Conservation (phyloP, 2,888 invertebrate species). For the Agriotes lineatus region DNA sequence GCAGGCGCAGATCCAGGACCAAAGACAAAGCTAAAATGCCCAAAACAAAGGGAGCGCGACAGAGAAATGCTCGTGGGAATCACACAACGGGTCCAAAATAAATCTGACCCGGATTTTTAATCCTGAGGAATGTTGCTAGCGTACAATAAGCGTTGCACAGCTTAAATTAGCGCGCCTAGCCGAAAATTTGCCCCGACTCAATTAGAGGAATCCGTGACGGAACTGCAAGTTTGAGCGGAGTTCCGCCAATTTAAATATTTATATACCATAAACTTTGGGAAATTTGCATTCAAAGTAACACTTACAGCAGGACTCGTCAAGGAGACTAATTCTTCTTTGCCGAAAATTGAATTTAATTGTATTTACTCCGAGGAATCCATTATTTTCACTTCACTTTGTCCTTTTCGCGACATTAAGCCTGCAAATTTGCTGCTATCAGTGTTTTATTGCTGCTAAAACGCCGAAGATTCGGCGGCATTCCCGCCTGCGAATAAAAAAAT, state of each 20-base stretch:
- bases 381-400: constrained; percentile 45
- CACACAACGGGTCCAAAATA: constrained; percentile 55
- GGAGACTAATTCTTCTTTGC: constrained; percentile 43
- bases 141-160: constrained; percentile 46
- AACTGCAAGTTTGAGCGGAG: constrained; percentile 41
- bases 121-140: constrained; percentile 48
- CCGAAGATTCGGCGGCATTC: constrained; percentile 35
- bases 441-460: constrained; percentile 41
- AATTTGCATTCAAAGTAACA: constrained; percentile 50
- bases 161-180: constrained; percentile 42
- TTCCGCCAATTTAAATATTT: constrained; percentile 51
- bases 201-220: constrained; percentile 49
- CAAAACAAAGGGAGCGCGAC: constrained; percentile 51
- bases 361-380: constrained; percentile 43
- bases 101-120: constrained; percentile 59
- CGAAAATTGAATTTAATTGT: constrained; percentile 47
- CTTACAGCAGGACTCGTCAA: constrained; percentile 45
- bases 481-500: constrained; percentile 27
- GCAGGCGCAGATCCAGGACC: constrained; percentile 34
- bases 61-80: constrained; percentile 58
- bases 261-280: constrained; percentile 50
- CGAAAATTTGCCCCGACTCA: constrained; percentile 44
- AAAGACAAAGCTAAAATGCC: constrained; percentile 48
- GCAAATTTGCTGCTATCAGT: constrained; percentile 42
- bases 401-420: constrained; percentile 45